Evolutionary conservation across 2,113 vertebrate genomes (phyloP).

Genomic region (Phylloscopus trochiloides): DNA sequence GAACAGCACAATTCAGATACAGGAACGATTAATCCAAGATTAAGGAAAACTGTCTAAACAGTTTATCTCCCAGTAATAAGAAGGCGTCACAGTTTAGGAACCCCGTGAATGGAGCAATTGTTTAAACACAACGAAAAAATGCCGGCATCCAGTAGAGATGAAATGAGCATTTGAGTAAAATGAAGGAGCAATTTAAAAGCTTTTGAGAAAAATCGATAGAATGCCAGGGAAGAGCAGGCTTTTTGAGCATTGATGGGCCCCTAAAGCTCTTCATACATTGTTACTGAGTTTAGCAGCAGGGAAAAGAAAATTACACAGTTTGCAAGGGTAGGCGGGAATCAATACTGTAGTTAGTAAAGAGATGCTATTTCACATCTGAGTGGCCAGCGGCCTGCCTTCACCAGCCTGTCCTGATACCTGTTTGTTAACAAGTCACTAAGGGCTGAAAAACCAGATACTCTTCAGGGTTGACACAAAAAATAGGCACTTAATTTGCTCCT

Average conservation of each 20-base stretch:
- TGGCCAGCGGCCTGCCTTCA: slow-evolving; percentile 79
- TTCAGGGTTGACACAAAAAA: slow-evolving; percentile 78
- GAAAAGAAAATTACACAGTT: slow-evolving; percentile 80
- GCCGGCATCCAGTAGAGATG: slow-evolving; percentile 71
- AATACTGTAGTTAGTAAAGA: slow-evolving; percentile 92
- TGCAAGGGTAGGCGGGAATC: slow-evolving; percentile 82
- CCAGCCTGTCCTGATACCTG: slow-evolving; percentile 77
- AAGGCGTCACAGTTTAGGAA: slow-evolving; percentile 81
- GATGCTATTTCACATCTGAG: slow-evolving; percentile 97
- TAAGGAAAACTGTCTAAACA: slow-evolving; percentile 81
- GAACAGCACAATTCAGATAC: slow-evolving; percentile 65
- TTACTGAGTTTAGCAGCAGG: slow-evolving; percentile 77
- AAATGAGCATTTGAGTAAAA: slow-evolving; percentile 82
- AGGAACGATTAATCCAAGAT: slow-evolving; percentile 80
- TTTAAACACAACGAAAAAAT: slow-evolving; percentile 80
- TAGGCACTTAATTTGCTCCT: slow-evolving; percentile 81
- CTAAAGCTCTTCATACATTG: slow-evolving; percentile 76
- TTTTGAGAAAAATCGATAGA: slow-evolving; percentile 87
- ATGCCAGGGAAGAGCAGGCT: slow-evolving; percentile 71
- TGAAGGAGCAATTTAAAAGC: slow-evolving; percentile 86
- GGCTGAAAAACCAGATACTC: slow-evolving; percentile 82
- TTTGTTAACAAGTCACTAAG: slow-evolving; percentile 90
- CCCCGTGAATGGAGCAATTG: slow-evolving; percentile 78
- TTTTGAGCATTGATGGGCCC: slow-evolving; percentile 75
- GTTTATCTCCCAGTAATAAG: slow-evolving; percentile 83